These are phyloP conservation scores for Mesoligia furuncula DNA, from an alignment of 2,888 invertebrate species.

Conservation along the genomic window DNA sequence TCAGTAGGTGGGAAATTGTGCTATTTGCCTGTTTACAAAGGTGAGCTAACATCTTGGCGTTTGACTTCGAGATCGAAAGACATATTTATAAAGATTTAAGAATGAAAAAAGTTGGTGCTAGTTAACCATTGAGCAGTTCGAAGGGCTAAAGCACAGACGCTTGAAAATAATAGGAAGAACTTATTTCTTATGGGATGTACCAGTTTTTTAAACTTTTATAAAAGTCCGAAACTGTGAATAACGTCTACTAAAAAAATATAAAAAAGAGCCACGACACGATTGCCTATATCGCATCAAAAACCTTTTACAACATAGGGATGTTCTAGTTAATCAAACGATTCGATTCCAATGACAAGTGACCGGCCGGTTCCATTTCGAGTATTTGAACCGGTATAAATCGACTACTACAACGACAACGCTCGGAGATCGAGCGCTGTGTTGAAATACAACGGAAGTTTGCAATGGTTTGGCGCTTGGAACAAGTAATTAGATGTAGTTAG, in stretches of 20 bases:
- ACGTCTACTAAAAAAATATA: background rate
- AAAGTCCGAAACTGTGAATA: background rate
- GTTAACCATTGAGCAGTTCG: no score
- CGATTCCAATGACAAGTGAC: constrained; percentile 59
- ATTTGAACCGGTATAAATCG: constrained; percentile 56
- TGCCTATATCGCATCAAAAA: constrained; percentile 14
- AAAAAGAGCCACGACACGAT: background rate
- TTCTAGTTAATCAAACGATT: constrained; percentile 57
- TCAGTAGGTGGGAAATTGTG: constrained; percentile 41
- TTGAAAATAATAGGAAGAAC: background rate
- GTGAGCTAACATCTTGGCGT: background rate
- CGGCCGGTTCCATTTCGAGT: constrained; percentile 54
- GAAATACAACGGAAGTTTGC: constrained; percentile 27
- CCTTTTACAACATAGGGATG: constrained; percentile 37
- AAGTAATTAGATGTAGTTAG: constrained; percentile 38
- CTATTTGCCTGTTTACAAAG: constrained; percentile 23
- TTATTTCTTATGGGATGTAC: background rate
- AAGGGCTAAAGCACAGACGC: no score
- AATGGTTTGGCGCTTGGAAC: constrained; percentile 23
- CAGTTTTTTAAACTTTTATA: background rate
- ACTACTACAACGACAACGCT: constrained; percentile 33
- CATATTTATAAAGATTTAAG: background rate
- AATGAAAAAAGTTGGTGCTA: no score
- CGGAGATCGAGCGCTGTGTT: constrained; percentile 33
- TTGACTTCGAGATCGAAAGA: background rate